A percentile compares a stretch with the other conserved stretches of the same genome.
These are phyloP conservation scores for Pitangus sulphuratus DNA, from an alignment of 2,797 vertebrate genomes.

Conservation along the genomic window DNA sequence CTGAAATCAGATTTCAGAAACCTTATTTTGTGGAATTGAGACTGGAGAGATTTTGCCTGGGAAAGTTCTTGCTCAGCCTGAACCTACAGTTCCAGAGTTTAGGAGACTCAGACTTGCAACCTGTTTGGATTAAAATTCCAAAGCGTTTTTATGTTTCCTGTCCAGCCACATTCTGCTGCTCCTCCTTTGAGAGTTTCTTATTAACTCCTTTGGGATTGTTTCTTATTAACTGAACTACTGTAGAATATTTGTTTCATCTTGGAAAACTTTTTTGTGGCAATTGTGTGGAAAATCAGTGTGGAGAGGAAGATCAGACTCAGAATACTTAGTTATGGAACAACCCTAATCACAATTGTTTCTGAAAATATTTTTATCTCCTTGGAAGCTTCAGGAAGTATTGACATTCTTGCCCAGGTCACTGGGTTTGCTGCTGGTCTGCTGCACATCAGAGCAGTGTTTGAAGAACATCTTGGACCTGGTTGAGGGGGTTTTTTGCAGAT, in stretches of 20 bases:
- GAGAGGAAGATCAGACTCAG: background rate
- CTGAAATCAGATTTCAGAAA: background rate
- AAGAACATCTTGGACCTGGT: background rate
- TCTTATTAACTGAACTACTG: background rate
- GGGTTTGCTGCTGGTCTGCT: background rate
- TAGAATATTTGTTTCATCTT: background rate
- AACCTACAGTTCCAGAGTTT: background rate
- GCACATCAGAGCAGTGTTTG: background rate
- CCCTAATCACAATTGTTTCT: background rate
- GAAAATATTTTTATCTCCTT: background rate
- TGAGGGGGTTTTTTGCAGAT: background rate
- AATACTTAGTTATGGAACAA: background rate
- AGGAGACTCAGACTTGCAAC: background rate
- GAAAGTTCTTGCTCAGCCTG: background rate
- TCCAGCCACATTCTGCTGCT: background rate
- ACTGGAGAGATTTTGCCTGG: background rate
- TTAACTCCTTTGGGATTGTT: background rate
- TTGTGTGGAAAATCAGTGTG: background rate
- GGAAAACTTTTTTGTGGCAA: background rate
- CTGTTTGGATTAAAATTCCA: background rate
- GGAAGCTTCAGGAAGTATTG: background rate
- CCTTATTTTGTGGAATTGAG: background rate
- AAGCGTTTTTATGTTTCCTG: background rate
- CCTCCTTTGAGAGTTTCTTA: background rate
- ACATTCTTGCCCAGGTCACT: background rate